Percentiles rank a stretch among this genome's conserved stretches.
phyloP scores from a whole-genome alignment of 2,797 vertebrate species.

The Aulostomus chinensis region DNA sequence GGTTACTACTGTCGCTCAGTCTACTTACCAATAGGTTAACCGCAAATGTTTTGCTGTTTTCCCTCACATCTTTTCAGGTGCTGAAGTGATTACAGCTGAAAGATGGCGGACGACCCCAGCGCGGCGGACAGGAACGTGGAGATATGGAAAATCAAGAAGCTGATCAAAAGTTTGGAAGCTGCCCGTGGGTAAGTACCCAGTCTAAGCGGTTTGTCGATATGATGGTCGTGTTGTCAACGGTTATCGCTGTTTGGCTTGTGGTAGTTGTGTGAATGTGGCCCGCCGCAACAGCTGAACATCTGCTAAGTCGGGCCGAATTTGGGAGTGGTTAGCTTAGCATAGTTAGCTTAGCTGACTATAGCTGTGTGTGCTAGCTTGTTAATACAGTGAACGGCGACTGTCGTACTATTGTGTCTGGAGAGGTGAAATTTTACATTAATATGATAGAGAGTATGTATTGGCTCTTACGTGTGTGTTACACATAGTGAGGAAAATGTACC shows the following conservation, averaged over 20 bases:
- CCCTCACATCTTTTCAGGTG: constrained; percentile 69
- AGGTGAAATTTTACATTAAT: neutral
- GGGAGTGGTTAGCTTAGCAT: constrained; percentile 80
- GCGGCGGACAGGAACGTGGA: constrained; percentile 99
- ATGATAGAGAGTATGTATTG: too few relatives aligned
- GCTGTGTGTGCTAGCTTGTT: constrained; percentile 43
- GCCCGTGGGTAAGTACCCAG: constrained; percentile 88
- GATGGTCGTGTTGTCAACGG: rapidly evolving
- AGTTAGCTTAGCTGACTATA: constrained; percentile 46
- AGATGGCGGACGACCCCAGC: constrained; percentile 99
- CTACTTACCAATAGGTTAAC: neutral
- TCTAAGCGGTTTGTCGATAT: neutral
- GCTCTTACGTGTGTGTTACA: too few relatives aligned
- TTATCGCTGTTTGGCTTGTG: neutral
- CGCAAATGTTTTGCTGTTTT: constrained; percentile 7
- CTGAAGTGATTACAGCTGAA: constrained; percentile 82
- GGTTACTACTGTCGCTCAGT: neutral
- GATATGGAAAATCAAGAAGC: constrained; percentile 99
- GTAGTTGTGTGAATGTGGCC: constrained; percentile 13
- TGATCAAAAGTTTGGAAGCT: constrained; percentile 98
- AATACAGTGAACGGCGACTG: constrained; percentile 27
- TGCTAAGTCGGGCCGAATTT: constrained; percentile 63
- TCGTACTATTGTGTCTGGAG: constrained; percentile 6
- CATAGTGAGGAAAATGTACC: too few relatives aligned
- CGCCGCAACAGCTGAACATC: constrained; percentile 65